Conservation (phyloP, 2,797 vertebrate species). For the Amazonetta brasiliensis region DNA sequence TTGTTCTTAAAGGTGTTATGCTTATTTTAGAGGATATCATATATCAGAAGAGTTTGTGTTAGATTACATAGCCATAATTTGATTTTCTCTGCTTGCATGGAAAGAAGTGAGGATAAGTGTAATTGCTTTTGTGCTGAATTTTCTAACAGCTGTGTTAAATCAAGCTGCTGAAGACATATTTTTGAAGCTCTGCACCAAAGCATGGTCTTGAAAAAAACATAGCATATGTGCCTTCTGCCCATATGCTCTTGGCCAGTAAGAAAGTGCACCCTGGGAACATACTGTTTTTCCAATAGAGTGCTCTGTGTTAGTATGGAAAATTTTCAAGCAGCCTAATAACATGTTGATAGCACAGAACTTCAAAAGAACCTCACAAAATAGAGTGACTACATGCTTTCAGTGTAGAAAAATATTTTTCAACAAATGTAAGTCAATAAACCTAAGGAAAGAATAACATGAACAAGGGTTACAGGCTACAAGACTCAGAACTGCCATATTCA, state of each 20-base stretch:
- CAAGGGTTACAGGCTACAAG: neutral
- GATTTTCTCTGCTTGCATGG: neutral
- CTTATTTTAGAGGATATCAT: neutral
- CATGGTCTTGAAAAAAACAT: neutral
- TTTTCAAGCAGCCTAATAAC: neutral
- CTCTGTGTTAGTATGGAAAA: neutral
- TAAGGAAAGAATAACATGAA: neutral
- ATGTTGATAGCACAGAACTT: fast-evolving
- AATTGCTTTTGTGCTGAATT: neutral
- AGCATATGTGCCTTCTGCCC: neutral
- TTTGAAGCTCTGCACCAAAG: neutral
- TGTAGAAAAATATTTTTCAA: neutral
- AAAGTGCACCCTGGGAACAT: neutral
- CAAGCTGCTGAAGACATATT: neutral
- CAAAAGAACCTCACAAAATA: neutral
- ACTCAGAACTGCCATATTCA: neutral
- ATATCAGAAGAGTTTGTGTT: neutral
- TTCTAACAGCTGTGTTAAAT: neutral
- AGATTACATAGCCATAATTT: neutral
- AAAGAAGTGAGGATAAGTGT: neutral
- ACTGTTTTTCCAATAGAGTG: neutral
- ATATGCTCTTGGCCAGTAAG: neutral
- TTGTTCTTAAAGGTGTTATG: neutral
- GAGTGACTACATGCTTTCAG: neutral
- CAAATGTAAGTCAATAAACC: neutral